phyloP scores from a whole-genome alignment of 2,888 invertebrate species.

The Tiphia femorata region DNA sequence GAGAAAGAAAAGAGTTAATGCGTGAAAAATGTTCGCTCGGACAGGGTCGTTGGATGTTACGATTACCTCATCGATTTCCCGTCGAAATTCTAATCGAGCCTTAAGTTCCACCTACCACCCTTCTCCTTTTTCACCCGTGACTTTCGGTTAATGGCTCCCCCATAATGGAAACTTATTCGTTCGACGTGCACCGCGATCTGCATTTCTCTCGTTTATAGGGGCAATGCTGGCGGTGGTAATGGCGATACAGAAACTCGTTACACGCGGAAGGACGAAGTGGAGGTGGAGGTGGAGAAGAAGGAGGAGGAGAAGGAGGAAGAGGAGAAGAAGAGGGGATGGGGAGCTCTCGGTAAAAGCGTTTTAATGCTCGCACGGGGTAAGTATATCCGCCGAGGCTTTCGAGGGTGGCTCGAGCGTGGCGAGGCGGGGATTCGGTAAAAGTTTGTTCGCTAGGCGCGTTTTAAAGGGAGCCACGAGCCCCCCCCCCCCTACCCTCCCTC shows the following conservation, averaged over 20 bases:
- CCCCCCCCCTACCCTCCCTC: too few species aligned
- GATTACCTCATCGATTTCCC: slow-evolving; percentile 29
- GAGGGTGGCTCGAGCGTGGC: too few species aligned
- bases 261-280: background rate
- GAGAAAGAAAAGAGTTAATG: too few species aligned
- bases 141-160: slow-evolving; percentile 21
- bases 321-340: background rate
- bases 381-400: too few species aligned
- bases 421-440: too few species aligned
- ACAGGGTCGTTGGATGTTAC: slow-evolving; percentile 13
- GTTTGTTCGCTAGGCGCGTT: too few species aligned
- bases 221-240: background rate
- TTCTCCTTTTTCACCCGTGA: slow-evolving; percentile 10
- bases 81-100: slow-evolving; percentile 29
- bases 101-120: slow-evolving; percentile 5
- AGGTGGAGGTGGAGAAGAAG: background rate
- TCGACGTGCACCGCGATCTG: background rate
- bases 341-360: background rate
- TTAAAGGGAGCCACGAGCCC: too few species aligned
- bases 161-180: slow-evolving; percentile 18
- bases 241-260: background rate
- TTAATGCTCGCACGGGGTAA: too few species aligned
- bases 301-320: background rate
- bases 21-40: slow-evolving; percentile 6
- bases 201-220: background rate